Evolutionary conservation across 92 coral and sea anemone species (phyloP).

Genomic region (Plumapathes pennacea): DNA sequence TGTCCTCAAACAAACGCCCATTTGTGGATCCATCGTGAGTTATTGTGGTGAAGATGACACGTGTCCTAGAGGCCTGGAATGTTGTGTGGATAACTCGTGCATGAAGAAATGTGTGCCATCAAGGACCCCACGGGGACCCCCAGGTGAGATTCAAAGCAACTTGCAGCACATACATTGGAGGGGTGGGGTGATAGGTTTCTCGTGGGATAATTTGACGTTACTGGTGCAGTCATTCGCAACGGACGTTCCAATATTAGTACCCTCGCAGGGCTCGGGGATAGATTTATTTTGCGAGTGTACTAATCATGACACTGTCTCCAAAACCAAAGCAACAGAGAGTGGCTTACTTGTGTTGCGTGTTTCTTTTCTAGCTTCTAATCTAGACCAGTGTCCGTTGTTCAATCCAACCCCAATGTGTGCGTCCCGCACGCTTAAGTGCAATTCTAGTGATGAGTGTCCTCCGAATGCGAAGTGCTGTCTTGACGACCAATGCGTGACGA

Average conservation of each 20-base stretch:
- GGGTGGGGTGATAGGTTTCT: too few relatives aligned
- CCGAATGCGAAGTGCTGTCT: constrained; percentile 25
- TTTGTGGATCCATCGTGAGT: not conserved
- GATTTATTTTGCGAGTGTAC: too few relatives aligned
- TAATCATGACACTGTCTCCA: too few relatives aligned
- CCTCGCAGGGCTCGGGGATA: too few relatives aligned
- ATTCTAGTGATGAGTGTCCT: constrained; percentile 1
- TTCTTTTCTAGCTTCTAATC: not conserved
- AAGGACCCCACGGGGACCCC: constrained; percentile 3
- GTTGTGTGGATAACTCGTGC: constrained; percentile 14
- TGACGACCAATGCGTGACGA: not conserved
- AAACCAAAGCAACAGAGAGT: too few relatives aligned
- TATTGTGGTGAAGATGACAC: constrained; percentile 13
- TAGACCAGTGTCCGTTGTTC: constrained; percentile 10
- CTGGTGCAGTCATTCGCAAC: too few relatives aligned
- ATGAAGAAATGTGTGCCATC: constrained; percentile 6
- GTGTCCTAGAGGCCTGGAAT: constrained; percentile 12
- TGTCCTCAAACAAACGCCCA: constrained; percentile 7
- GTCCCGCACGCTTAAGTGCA: not conserved
- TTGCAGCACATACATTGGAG: too few relatives aligned
- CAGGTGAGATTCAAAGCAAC: too few relatives aligned
- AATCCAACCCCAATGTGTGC: constrained; percentile 3
- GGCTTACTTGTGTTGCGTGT: not conserved
- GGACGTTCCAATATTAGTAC: too few relatives aligned
- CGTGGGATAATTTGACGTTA: too few relatives aligned